Conservation (phyloP, 2,888 invertebrate species). For the Troides helena region DNA sequence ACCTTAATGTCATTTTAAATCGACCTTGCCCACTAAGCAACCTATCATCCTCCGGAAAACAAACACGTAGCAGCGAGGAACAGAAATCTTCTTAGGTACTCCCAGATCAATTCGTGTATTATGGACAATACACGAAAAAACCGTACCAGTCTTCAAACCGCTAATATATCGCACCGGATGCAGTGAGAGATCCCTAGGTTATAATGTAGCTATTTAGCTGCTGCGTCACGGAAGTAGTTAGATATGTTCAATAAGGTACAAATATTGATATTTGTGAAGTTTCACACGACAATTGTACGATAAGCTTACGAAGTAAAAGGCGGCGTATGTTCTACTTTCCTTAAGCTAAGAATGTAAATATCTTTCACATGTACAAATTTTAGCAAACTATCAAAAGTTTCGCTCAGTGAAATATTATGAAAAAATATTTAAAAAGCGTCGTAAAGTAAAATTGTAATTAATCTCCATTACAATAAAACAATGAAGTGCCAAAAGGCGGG, state of each 20-base stretch:
- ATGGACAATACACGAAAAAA: too few species aligned
- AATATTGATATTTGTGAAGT: not conserved
- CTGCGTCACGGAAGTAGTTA: too few species aligned
- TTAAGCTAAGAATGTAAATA: not conserved
- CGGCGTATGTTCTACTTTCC: constrained; percentile 3
- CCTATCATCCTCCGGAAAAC: too few species aligned
- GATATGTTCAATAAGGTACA: not conserved
- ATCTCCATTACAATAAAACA: not conserved
- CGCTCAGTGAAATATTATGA: not conserved
- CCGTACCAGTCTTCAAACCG: too few species aligned
- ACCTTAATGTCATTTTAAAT: too few species aligned
- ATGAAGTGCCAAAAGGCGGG: not conserved
- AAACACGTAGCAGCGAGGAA: too few species aligned
- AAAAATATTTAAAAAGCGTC: not conserved
- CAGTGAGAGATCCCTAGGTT: too few species aligned
- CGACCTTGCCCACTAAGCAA: too few species aligned
- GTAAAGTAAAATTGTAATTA: not conserved
- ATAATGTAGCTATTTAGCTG: too few species aligned
- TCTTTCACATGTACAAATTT: not conserved
- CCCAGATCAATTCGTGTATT: too few species aligned
- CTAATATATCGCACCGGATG: too few species aligned
- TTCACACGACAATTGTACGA: not conserved
- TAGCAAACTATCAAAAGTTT: not conserved
- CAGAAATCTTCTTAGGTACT: too few species aligned
- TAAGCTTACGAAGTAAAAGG: not conserved